phyloP scores from a whole-genome alignment of 2,797 vertebrate species.

The Lerista edwardsae region DNA sequence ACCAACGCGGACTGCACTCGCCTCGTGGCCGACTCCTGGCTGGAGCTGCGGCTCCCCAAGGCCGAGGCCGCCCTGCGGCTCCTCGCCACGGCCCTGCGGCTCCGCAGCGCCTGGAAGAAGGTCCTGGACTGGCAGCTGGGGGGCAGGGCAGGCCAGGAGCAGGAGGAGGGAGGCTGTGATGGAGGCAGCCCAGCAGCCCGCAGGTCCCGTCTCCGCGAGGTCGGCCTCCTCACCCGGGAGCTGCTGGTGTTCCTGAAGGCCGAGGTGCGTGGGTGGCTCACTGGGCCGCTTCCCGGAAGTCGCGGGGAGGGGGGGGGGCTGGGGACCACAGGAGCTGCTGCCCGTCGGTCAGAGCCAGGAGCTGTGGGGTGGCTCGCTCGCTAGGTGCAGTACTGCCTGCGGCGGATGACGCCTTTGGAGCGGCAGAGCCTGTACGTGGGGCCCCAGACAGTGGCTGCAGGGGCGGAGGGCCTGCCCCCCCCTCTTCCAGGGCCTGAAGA shows the following conservation, averaged over 20 bases:
- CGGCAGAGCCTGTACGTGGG: constrained; percentile 89
- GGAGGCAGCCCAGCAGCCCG: fast-evolving
- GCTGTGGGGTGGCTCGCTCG: fast-evolving
- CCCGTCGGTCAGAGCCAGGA: too few relatives aligned
- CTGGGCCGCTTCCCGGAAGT: not conserved
- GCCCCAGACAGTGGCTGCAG: constrained; percentile 73
- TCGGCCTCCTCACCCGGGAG: constrained; percentile 75
- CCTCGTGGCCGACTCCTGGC: constrained; percentile 88
- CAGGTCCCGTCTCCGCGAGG: constrained; percentile 54
- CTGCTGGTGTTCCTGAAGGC: constrained; percentile 81
- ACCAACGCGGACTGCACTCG: constrained; percentile 87
- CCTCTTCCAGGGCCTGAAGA: constrained; percentile 79
- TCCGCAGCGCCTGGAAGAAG: constrained; percentile 81
- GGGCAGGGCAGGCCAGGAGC: not conserved
- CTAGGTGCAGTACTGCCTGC: constrained; percentile 85
- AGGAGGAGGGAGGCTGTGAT: not conserved
- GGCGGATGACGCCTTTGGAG: constrained; percentile 83
- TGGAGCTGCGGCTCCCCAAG: constrained; percentile 82
- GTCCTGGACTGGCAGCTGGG: constrained; percentile 81
- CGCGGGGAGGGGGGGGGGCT: too few relatives aligned
- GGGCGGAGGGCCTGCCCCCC: constrained; percentile 49
- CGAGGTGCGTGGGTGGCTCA: constrained; percentile 75
- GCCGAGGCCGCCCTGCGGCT: constrained; percentile 47
- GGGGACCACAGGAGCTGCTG: too few relatives aligned
- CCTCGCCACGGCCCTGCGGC: constrained; percentile 59